Evolutionary conservation across 2,113 vertebrate species (phyloP), one percentile per base, ranked within the genome.

Genomic region (Poeciliopsis turrubarensis): DNA sequence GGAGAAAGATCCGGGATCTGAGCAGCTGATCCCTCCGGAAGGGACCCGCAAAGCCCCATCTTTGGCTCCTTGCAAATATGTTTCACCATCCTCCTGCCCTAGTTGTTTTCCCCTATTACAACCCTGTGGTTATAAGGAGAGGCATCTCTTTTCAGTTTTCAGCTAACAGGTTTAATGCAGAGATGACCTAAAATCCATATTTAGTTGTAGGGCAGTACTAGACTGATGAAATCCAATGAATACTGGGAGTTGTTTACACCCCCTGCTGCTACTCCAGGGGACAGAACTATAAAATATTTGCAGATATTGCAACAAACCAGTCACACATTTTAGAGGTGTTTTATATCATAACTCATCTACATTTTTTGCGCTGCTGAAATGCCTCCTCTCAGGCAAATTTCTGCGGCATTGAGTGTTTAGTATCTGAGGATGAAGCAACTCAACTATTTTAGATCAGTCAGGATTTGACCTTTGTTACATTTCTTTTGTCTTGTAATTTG

Each of bases 11-110:
- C 70, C 66, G 22, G 81, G 67, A 67, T 88, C 75, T 74, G 80
- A 82, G 77, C 88, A 68, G 80, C 84, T 89, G 88, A 93, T 90
- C 82, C 77, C 73, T 70, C 72, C 70, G 80, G 83, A 89, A 75
- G 86, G 75, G 72, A 83, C 39, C 51, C 68, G 76, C 61, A 82
- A 80, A 84, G 79, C 81, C 82, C 63, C 63, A 81, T 79, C 80
- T 86, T 88, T 81, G 78, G 68, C 65, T 84, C 61, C 73, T 72
- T 65, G 64, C 71, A 79, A 74, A 84, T 72, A 84, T 81, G 81
- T 73, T 81, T 71, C 51, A 54, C 64, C 78, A 47, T 62, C 30
- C 26, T 62, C 27, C 25, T 60, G 11, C 66, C 22, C 68, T 62
- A 74, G 83, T 75, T 78, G 39, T 69, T 70, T 76, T 75, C 60